A percentile compares a stretch with the other conserved stretches of the same genome.
phyloP scores from a whole-genome alignment of 2,113 vertebrate genomes.

The Plecotus auritus region DNA sequence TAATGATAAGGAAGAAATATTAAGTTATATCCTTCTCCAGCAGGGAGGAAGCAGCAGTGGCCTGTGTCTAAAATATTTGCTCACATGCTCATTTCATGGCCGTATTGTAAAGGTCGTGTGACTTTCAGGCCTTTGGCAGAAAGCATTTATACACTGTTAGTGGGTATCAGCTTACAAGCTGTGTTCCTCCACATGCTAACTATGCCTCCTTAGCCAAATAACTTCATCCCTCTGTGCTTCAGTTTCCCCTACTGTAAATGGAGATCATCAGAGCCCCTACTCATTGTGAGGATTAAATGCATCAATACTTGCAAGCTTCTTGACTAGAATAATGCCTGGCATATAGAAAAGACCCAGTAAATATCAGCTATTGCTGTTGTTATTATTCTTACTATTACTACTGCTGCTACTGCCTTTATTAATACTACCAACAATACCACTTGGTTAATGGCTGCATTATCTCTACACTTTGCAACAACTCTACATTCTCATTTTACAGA shows the following conservation, averaged over 20 bases:
- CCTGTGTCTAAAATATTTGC: not conserved
- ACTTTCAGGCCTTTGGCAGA: not conserved
- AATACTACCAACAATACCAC: not conserved
- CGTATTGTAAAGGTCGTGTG: not conserved
- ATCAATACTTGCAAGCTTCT: not conserved
- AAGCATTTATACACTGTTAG: not conserved
- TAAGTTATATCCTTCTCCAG: not conserved
- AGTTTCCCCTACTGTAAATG: not conserved
- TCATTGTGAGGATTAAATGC: not conserved
- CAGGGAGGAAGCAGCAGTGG: not conserved
- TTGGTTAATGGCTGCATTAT: not conserved
- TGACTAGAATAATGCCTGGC: not conserved
- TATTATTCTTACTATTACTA: not conserved
- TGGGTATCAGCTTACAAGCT: not conserved
- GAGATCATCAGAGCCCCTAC: not conserved
- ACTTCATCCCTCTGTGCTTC: not conserved
- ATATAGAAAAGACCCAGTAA: not conserved
- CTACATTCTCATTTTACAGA: not conserved
- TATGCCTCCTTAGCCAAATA: not conserved
- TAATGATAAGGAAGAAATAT: not conserved
- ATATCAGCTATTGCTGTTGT: not conserved
- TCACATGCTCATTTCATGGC: not conserved
- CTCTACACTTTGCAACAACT: not conserved
- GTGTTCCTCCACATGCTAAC: not conserved
- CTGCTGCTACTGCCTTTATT: not conserved